These are phyloP conservation scores for Bubo blakistoni DNA, from an alignment of 2,113 vertebrate genomes.

Conservation along the genomic window DNA sequence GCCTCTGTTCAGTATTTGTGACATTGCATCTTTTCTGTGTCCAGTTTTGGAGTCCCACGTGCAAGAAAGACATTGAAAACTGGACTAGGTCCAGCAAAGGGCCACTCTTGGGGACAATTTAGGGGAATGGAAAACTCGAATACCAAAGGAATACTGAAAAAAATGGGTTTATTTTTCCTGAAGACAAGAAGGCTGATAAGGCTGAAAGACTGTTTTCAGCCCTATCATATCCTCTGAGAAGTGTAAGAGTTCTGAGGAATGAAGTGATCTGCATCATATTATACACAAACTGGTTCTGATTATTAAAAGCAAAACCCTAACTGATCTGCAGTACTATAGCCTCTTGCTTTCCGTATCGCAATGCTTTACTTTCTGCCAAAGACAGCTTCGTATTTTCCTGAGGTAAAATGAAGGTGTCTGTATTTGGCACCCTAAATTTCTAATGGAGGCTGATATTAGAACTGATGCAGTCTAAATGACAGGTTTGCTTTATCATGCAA, in stretches of 20 bases:
- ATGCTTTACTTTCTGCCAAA: not conserved
- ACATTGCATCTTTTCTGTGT: not conserved
- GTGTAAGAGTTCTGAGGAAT: no score
- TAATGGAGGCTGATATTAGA: not conserved
- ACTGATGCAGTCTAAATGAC: not conserved
- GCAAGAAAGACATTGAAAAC: not conserved
- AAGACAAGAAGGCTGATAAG: not conserved
- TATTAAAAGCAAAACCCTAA: not conserved
- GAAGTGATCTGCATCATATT: not conserved
- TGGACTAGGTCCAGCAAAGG: not conserved
- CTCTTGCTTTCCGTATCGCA: not conserved
- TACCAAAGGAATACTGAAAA: not conserved
- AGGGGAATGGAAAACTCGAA: not conserved
- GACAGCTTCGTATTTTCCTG: not conserved
- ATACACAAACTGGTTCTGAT: not conserved
- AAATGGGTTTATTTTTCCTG: not conserved
- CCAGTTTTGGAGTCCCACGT: not conserved
- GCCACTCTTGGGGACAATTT: not conserved
- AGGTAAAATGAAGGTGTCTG: not conserved
- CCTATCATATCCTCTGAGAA: no score
- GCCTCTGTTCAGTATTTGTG: not conserved
- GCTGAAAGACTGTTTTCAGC: not conserved
- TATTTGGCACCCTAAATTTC: not conserved
- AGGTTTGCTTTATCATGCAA: accelerated
- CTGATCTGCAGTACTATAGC: not conserved